Conservation (phyloP, 1,140 invertebrate species). For the Scaptomyza graminum region DNA sequence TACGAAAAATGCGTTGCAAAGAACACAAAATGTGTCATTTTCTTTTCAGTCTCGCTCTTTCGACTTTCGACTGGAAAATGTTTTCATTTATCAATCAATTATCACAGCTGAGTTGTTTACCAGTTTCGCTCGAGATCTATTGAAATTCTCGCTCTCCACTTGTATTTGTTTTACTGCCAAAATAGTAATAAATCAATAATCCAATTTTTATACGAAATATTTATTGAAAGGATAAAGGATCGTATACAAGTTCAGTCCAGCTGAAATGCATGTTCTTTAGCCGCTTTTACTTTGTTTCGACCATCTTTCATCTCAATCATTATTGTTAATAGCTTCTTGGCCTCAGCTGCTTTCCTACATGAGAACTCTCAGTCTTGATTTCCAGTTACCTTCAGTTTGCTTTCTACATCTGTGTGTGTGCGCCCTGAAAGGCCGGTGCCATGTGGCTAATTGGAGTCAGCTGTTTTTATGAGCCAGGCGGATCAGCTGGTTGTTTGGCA, state of each 20-base stretch:
- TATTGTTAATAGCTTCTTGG: slow-evolving; percentile 58
- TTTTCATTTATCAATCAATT: no score
- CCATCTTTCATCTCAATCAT: slow-evolving; percentile 37
- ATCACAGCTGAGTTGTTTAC: no score
- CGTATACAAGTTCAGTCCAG: background rate
- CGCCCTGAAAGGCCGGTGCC: slow-evolving; percentile 37
- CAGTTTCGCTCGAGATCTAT: no score
- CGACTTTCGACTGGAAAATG: no score
- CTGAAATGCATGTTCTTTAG: background rate
- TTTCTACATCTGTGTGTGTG: slow-evolving; percentile 6
- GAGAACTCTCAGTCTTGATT: slow-evolving; percentile 32
- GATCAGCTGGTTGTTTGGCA: slow-evolving; percentile 75
- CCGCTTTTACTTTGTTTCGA: slow-evolving; percentile 1
- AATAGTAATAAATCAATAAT: no score
- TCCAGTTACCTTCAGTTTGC: slow-evolving; percentile 13
- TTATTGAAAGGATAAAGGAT: no score
- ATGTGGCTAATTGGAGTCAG: slow-evolving; percentile 80
- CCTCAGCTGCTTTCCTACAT: slow-evolving; percentile 27
- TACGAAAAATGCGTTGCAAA: slow-evolving; percentile 36
- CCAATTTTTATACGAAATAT: no score
- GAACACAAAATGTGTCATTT: slow-evolving; percentile 6
- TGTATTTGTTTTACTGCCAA: no score
- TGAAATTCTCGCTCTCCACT: no score
- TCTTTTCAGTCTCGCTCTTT: background rate
- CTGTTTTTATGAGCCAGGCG: slow-evolving; percentile 61